Base-by-base conservation (phyloP, 2,888 invertebrate species). In the Pseudanteris insignis region DNA sequence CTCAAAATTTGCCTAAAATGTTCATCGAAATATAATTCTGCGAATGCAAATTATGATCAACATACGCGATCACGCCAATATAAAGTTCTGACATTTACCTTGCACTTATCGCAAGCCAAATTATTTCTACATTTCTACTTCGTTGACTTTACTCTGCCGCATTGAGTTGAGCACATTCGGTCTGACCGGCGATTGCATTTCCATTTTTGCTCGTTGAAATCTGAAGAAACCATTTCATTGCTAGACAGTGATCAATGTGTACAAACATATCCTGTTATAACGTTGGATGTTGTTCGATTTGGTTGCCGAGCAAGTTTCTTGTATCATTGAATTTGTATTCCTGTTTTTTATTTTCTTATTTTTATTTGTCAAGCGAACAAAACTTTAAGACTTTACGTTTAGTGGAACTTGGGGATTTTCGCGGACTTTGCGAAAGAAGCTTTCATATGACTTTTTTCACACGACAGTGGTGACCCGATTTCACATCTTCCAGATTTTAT, bases 381-480 rank as follows among this genome's bases (percentile, higher is more conserved):
- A 61, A 61, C 25, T 61, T 61, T 41, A 30, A 36, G 44, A 60
- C 60, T 61, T 50, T 50, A 61, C 44, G 61, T 48, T 55, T 44
- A 15, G 44, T 12, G 33, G 40, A 38, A 61, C 48, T 29, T 25
- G 12, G 32, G 38, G 61, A 55, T 61, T 61, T 55, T 44, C 44
- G 26, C 33, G 46, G 37, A 55, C 54, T 55, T 44, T 50, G 26
- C 28, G 18, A 25, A 55, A 54, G 48, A 38, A 50, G 61, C 54
- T 55, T 50, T 55, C 34, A 21, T 44, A 15, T 11, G 46, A 54
- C 47, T 48, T 55, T 46, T 54, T 60, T 32, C 40, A 15, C 29
- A 13, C 38, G 12, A 29, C 10, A 10, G 25, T 44, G 38, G 38
- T 43, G 41, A 54, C 41, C 43, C 41, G 60, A 47, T 53, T 47